phyloP scores from a whole-genome alignment of 2,888 invertebrate species.

The Selenia dentaria region DNA sequence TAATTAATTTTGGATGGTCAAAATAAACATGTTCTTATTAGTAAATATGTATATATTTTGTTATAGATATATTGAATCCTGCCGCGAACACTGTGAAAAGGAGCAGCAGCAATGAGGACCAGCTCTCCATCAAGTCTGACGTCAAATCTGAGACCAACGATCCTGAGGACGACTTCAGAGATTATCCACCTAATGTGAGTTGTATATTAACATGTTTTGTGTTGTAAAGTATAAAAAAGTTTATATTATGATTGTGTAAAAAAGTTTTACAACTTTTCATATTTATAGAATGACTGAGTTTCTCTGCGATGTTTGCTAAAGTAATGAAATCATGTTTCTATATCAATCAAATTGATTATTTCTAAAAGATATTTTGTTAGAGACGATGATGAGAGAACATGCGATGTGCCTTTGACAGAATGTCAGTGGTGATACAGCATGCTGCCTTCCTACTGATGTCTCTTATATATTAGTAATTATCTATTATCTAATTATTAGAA shows the following conservation, averaged over 20 bases:
- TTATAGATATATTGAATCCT: conserved; percentile 43
- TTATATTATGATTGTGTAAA: too few species aligned
- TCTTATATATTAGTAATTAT: background rate
- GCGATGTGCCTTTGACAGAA: conserved; percentile 51
- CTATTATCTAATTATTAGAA: background rate
- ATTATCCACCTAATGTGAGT: conserved; percentile 71
- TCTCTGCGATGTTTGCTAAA: too few species aligned
- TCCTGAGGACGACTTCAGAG: conserved; percentile 61
- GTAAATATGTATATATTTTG: conserved; percentile 3
- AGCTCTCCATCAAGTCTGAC: conserved; percentile 30
- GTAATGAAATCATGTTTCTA: too few species aligned
- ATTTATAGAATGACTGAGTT: too few species aligned
- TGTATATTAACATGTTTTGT: too few species aligned
- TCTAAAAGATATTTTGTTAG: too few species aligned
- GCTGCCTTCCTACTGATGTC: conserved; percentile 61
- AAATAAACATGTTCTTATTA: too few species aligned
- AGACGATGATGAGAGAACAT: conserved; percentile 48
- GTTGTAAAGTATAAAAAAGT: too few species aligned
- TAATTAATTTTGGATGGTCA: too few species aligned
- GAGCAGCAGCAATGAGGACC: conserved; percentile 61
- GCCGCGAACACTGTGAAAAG: conserved; percentile 52
- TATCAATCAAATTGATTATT: too few species aligned
- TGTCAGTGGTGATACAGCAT: conserved; percentile 54
- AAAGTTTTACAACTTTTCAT: too few species aligned
- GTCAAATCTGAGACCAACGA: conserved; percentile 54